Evolutionary conservation across 2,113 vertebrate species (phyloP), one percentile per base, ranked within the genome.

Genomic region (Prietella phreatophila): DNA sequence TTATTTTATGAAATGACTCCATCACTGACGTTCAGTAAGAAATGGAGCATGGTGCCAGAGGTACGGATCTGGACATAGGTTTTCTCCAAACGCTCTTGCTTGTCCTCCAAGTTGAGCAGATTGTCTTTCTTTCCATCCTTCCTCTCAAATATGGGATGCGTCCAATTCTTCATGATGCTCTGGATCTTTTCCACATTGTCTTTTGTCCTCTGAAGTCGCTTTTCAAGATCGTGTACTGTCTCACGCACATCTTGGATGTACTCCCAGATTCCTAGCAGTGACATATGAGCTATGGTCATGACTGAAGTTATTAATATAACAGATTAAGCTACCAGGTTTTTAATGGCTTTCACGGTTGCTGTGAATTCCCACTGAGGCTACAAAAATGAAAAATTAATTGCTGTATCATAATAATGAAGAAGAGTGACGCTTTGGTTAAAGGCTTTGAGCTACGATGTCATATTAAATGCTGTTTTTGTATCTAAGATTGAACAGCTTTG

Each of bases 171-270:
- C 94, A 97, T 94, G 0, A 95, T 91, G 87, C 27, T 94, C 91
- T 96, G 96, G 86, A 99, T 97, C 89, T 97, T 95, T 80, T 97
- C 95, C 15, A 97, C 91, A 0, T 99, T 98, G 92, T 94, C 95
- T 92, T 97, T 97, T 82, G 95, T 91, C 90, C 93, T 97, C 93
- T 97, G 97, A 56, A 97, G 92, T 89, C 96, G 94, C 89, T 65
- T 91, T 88, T 98, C 96, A 17, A 99, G 94, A 91, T 97, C 96
- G 78, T 83, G 93, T 73, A 99, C 93, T 2, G 42, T 86, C 5
- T 93, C 92, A 33, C 95, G 91, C 67, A 96, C 76, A 47, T 90
- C 65, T 9, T 96, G 96, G 89, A 98, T 95, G 87, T 94, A 97
- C 86, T 95, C 94, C 96, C 96, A 97, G 80, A 95, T 91, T 20